These are phyloP conservation scores for Danio rerio DNA, from an alignment of 2,113 vertebrate genomes.

Conservation along the genomic window GRCz12tu NC_133191.1:30400501-30401000, in stretches of 20 bases:
- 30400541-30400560: constrained; percentile 15
- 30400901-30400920: constrained; percentile 32
- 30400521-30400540: constrained; percentile 36
- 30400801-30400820: constrained; percentile 32
- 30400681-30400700: not conserved
- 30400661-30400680: constrained; percentile 5
- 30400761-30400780: constrained; percentile 52
- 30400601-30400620: constrained; percentile 11
- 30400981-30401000: constrained; percentile 26
- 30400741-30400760: constrained; percentile 42
- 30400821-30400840: constrained; percentile 24
- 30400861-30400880: constrained; percentile 33
- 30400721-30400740: constrained; percentile 18
- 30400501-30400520: constrained; percentile 9
- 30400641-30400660: constrained; percentile 32
- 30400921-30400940: constrained; percentile 39
- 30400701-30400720: constrained; percentile 9
- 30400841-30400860: constrained; percentile 55
- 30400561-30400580: constrained; percentile 7
- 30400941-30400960: constrained; percentile 23
- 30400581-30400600: not conserved
- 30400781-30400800: constrained; percentile 33
- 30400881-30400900: constrained; percentile 21
- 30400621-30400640: constrained; percentile 20
- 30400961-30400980: constrained; percentile 46